Base-by-base conservation (phyloP, 2,888 invertebrate species). In the Caenorhabditis doughertyi region DNA sequence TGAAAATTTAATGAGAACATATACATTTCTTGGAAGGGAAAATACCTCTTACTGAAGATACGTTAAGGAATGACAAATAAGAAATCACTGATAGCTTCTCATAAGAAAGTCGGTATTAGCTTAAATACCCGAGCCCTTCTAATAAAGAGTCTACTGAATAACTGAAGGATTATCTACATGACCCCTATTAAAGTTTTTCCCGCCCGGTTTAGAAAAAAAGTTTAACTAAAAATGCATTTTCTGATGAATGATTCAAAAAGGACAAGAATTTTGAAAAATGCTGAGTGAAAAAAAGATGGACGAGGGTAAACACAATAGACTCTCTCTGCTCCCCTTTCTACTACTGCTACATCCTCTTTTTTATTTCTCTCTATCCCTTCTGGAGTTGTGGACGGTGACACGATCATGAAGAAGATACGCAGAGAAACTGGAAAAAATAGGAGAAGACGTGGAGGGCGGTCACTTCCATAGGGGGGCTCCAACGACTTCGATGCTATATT, bases 401-500 rank as follows among this genome's bases (percentile, higher is more conserved):
- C 49, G 23, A 65, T 65, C 49, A 65, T 65, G 65, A 27, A 27
- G 55, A 68, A 42, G 44, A 47, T 47, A 68, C 68, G 68, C 68
- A 68, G 68, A 68, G 68, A 67, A 67, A 39, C 18, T n/a, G 8
- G 23, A 42, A 42, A 56, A 56, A 18, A 9, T 32, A 23, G 39
- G 35, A 68, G 32, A 55, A 47, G 64, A 47, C 47, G 49, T 56
- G 44, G 39, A 39, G 68, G 68, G 53, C 68, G 55, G 56, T 70
- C 70, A 70, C 44, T 56, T 42, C 55, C 44, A n/a, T 7, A 32
- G 42, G 32, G 16, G 23, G 18, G 68, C 68, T 49, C 64, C 49
- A 39, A 64, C 47, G 64, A 64, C 64, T 64, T 64, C 65, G 27
- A 44, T 47, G 70, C 70, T 70, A 70, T 70, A 70, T 70, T 70